Evolutionary conservation across 92 coral and sea anemone species (phyloP), one percentile per base, ranked within the genome.

Genomic region (Ricordea florida): DNA sequence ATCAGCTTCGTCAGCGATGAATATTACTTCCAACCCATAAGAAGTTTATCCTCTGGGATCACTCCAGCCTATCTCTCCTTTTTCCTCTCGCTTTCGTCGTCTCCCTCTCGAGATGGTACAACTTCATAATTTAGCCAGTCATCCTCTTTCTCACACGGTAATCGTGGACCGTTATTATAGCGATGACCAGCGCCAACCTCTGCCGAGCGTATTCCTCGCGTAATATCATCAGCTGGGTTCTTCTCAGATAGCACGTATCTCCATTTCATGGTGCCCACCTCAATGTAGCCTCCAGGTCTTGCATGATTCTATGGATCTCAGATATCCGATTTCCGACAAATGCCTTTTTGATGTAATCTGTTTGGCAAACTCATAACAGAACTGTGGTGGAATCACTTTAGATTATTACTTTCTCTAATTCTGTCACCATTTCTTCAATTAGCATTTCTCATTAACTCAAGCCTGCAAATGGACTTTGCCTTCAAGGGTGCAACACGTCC

Each of bases 201-300:
- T n/a, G 35, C 49, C 2, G 34, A n/a, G n/a, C n/a, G 2, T 24
- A 60, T 28, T n/a, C 10, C 68, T 49, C 68, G 40, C 46, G 57
- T 17, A 37, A 70, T 53, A 11, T 52, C 66, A 52, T 70, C 53
- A 6, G 78, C 78, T 1, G 78, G 78, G 25, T 70, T 70, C 3
- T 7, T 24, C 14, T 37, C 66, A 6, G 78, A 32, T 7, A 51
- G 58, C 32, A 26, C 35, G 15, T 51, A 51, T 51, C 32, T 51
- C 32, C n/a, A 51, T 8, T 5, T 26, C 59, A 51, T 6, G 11
- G 58, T 10, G 14, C 26, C 23, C 1, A n/a, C n/a, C n/a, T n/a
- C n/a, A n/a, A n/a, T n/a, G n/a, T n/a, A n/a, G n/a, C n/a, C n/a
- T n/a, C n/a, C n/a, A n/a, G n/a, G n/a, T n/a, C n/a, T n/a, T n/a